These are phyloP conservation scores for Limenitis camilla DNA, from an alignment of 2,888 invertebrate genomes.

Conservation along the genomic window DNA sequence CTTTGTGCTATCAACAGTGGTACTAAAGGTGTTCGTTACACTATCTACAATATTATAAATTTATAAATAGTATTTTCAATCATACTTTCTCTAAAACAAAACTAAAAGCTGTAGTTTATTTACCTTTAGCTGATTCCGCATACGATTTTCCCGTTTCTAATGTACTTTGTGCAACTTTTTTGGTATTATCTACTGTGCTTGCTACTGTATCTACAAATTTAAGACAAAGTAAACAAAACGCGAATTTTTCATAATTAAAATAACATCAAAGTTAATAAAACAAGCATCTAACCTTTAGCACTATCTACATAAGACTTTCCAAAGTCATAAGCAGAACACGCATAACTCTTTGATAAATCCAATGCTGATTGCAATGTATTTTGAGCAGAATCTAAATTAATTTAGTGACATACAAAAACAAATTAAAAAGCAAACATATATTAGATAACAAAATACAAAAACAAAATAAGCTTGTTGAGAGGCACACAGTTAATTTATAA, in stretches of 20 bases:
- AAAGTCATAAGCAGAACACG: constrained; percentile 46
- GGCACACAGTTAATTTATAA: too few relatives aligned
- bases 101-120: neutral
- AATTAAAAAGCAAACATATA: too few relatives aligned
- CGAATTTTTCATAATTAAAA: neutral
- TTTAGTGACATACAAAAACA: constrained; percentile 30
- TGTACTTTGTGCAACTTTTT: constrained; percentile 53
- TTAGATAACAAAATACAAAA: too few relatives aligned
- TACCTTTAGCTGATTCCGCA: constrained; percentile 32
- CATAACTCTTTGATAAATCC: constrained; percentile 41
- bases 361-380: constrained; percentile 43
- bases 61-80: neutral
- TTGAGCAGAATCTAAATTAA: constrained; percentile 50
- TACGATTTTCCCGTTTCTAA: constrained; percentile 40
- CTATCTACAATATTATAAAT: constrained; percentile 32
- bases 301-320: constrained; percentile 49
- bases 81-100: neutral
- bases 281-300: constrained; percentile 36
- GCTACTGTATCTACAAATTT: constrained; percentile 48
- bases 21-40: constrained; percentile 37
- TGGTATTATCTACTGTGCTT: constrained; percentile 58
- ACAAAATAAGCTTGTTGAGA: too few relatives aligned
- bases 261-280: constrained; percentile 9
- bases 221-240: constrained; percentile 8
- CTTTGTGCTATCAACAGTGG: constrained; percentile 50